A percentile compares a stretch with the other conserved stretches of the same genome.
Evolutionary conservation across 2,888 invertebrate genomes (phyloP).

Genomic region (Cynaeus angustus): DNA sequence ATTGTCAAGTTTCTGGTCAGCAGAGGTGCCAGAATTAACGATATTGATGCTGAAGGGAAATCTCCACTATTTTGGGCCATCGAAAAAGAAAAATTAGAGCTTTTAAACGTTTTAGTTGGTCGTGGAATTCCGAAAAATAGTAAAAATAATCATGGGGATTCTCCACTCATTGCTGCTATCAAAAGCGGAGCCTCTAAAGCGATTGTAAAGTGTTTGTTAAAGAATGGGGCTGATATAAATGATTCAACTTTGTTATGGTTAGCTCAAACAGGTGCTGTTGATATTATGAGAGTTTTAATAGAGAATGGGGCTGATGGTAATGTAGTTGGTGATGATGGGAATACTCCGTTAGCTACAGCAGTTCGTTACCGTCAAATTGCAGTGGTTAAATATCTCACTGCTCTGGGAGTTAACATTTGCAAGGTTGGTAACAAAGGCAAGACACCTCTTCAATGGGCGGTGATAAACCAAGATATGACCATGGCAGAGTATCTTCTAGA

Average conservation of each 20-base stretch:
- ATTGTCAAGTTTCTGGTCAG: not conserved
- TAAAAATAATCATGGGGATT: not conserved
- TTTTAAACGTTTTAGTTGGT: not conserved
- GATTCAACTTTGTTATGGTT: not conserved
- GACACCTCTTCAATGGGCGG: not conserved
- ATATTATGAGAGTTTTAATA: not conserved
- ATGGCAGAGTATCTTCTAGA: not conserved
- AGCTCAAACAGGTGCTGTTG: not conserved
- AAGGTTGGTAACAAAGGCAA: not conserved
- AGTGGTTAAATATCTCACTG: not conserved
- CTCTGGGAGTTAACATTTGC: not conserved
- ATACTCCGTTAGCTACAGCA: not conserved
- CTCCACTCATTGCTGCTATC: not conserved
- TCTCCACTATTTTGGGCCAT: constrained; percentile 3
- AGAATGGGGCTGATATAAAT: not conserved
- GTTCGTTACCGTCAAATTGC: not conserved
- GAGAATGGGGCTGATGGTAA: not conserved
- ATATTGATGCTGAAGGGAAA: not conserved
- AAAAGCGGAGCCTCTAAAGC: not conserved
- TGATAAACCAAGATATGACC: not conserved
- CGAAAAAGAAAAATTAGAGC: not conserved
- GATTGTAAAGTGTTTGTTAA: not conserved
- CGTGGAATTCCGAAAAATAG: not conserved
- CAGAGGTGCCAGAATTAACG: not conserved
- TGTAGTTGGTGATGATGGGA: not conserved